Conservation (phyloP, 2,113 vertebrate species). For the Heloderma charlesbogerti region DNA sequence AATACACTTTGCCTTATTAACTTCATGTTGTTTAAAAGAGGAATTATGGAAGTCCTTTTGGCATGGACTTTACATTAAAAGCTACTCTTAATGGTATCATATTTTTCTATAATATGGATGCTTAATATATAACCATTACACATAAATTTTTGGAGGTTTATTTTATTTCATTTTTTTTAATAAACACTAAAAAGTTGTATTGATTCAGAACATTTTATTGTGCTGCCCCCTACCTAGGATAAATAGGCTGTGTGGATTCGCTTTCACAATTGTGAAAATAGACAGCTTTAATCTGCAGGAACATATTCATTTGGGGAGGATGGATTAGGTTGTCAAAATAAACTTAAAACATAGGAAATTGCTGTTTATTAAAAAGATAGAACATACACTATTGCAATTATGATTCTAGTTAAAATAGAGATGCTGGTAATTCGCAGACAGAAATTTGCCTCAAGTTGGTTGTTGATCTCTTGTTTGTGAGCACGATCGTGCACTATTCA, state of each 20-base stretch:
- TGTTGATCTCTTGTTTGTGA: neutral
- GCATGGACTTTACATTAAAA: slow-evolving; percentile 5
- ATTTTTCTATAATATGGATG: neutral
- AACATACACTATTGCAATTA: neutral
- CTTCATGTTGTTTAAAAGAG: slow-evolving; percentile 8
- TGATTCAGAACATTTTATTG: slow-evolving; percentile 10
- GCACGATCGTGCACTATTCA: neutral
- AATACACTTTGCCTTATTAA: slow-evolving; percentile 6
- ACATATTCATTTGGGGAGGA: neutral
- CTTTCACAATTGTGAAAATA: neutral
- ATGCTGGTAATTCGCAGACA: neutral
- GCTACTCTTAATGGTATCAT: neutral
- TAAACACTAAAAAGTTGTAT: neutral
- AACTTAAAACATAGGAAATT: neutral
- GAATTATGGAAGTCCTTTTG: slow-evolving; percentile 18
- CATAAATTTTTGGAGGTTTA: neutral
- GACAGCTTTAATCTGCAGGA: neutral
- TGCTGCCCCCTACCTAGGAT: neutral
- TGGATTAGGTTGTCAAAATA: neutral
- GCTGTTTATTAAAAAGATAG: neutral
- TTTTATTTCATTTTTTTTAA: neutral
- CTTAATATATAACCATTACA: neutral
- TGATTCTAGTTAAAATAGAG: neutral
- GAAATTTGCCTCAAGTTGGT: neutral
- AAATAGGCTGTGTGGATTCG: neutral